These are phyloP conservation scores for Pelmatolapia mariae DNA, from an alignment of 2,113 vertebrate species.

Conservation along the genomic window DNA sequence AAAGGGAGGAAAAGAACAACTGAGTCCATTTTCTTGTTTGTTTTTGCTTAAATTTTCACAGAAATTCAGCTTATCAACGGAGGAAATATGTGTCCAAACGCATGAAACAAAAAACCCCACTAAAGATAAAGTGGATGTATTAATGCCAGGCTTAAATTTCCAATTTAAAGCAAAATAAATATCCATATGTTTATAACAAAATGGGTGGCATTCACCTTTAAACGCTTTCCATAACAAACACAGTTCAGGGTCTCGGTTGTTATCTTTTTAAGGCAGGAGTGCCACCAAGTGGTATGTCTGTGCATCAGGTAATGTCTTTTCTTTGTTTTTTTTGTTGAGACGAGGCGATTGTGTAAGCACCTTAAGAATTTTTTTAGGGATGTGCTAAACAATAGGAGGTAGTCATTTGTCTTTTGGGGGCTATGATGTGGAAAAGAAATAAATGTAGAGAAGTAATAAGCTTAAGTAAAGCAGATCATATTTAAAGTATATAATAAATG, in stretches of 20 bases:
- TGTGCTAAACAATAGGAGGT: background rate
- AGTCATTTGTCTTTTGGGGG: background rate
- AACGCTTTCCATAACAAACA: background rate
- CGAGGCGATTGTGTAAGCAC: background rate
- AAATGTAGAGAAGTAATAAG: background rate
- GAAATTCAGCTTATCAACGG: background rate
- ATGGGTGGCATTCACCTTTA: background rate
- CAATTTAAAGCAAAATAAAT: background rate
- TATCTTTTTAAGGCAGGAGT: background rate
- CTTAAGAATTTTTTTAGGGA: background rate
- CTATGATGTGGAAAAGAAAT: background rate
- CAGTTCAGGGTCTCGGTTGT: fast-evolving
- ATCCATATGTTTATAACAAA: background rate
- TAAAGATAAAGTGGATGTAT: background rate
- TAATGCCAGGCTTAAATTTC: background rate
- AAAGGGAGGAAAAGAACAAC: background rate
- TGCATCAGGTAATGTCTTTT: background rate
- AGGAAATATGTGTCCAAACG: background rate
- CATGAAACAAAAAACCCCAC: background rate
- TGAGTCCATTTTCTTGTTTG: background rate
- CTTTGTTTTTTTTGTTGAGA: background rate
- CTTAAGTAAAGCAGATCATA: background rate
- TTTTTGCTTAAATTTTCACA: background rate
- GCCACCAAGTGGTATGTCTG: constrained; percentile 25
- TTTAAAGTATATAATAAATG: background rate